Evolutionary conservation across 2,113 vertebrate genomes (phyloP).

Genomic region (Cariama cristata): DNA sequence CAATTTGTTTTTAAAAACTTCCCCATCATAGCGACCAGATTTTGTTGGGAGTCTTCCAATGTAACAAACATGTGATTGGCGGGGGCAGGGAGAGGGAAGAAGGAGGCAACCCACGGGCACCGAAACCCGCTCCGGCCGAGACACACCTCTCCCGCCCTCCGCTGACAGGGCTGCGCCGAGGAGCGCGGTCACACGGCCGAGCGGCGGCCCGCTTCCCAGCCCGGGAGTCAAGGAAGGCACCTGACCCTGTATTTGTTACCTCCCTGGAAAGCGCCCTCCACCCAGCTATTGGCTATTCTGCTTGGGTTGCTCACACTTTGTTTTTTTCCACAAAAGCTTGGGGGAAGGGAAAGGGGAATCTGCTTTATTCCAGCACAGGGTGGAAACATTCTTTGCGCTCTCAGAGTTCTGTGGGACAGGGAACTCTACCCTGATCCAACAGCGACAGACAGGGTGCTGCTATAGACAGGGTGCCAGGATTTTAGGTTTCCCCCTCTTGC

Average conservation of each 20-base stretch:
- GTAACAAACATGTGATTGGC: neutral
- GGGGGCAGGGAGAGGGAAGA: neutral
- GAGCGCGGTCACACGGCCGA: neutral
- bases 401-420: neutral
- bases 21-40: neutral
- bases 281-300: neutral
- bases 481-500: neutral
- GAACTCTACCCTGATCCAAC: neutral
- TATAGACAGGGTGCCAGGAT: too few relatives aligned
- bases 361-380: conserved; percentile 13
- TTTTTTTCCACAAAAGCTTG: conserved; percentile 22
- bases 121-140: neutral
- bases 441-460: neutral
- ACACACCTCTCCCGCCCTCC: neutral
- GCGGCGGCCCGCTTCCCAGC: neutral
- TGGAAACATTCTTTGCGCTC: conserved; percentile 15
- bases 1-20: neutral
- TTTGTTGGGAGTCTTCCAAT: neutral
- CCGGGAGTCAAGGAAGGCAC: neutral
- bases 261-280: neutral
- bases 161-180: accelerated
- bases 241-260: neutral
- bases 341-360: neutral
- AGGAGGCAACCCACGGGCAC: neutral
- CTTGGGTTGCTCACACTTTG: conserved; percentile 12